phyloP scores from a whole-genome alignment of 2,113 vertebrate species.

The human region GRCh38 chr2:198711001-198711500 shows the following conservation, averaged over 20 bases:
- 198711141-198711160: slow-evolving; percentile 44
- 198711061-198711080: neutral
- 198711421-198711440: slow-evolving; percentile 37
- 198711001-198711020: slow-evolving; percentile 26
- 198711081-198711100: slow-evolving; percentile 46
- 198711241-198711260: slow-evolving; percentile 64
- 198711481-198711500: neutral
- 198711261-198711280: slow-evolving; percentile 79
- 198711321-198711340: slow-evolving; percentile 75
- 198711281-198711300: slow-evolving; percentile 78
- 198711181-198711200: slow-evolving; percentile 64
- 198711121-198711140: slow-evolving; percentile 32
- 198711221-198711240: slow-evolving; percentile 71
- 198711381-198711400: slow-evolving; percentile 63
- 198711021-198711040: slow-evolving; percentile 33
- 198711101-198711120: slow-evolving; percentile 66
- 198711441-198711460: slow-evolving; percentile 14
- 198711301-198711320: slow-evolving; percentile 79
- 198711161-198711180: slow-evolving; percentile 70
- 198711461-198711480: slow-evolving; percentile 47
- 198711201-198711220: slow-evolving; percentile 65
- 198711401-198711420: slow-evolving; percentile 64
- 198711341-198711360: slow-evolving; percentile 80
- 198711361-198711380: slow-evolving; percentile 76
- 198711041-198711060: slow-evolving; percentile 52